These are phyloP conservation scores for Paracentrotus lividus DNA, from an alignment of 53 echinoderm and acorn worm species.

Conservation along the genomic window DNA sequence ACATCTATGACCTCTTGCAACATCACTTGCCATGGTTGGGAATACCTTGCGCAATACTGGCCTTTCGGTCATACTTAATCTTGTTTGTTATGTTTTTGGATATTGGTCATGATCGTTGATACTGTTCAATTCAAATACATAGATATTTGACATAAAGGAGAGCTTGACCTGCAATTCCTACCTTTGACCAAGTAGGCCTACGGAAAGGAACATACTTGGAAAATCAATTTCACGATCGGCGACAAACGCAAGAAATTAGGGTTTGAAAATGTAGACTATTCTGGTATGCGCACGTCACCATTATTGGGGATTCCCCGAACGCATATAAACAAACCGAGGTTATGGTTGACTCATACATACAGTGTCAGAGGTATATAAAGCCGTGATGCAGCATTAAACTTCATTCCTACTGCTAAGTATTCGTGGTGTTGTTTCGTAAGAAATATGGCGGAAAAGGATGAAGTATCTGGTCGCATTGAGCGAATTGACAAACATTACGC, in stretches of 20 bases:
- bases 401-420: background rate
- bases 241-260: background rate
- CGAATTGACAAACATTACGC: conserved; percentile 6
- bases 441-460: background rate
- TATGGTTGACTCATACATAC: background rate
- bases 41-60: too few species aligned
- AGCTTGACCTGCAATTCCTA: too few species aligned
- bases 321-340: background rate
- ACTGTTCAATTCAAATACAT: too few species aligned
- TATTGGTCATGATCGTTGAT: too few species aligned
- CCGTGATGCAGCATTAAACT: background rate
- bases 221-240: background rate
- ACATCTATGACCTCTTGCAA: too few species aligned
- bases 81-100: too few species aligned
- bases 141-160: too few species aligned
- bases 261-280: background rate
- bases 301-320: background rate
- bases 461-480: background rate
- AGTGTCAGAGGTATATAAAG: background rate
- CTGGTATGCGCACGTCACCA: background rate
- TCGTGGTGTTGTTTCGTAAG: background rate
- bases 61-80: too few species aligned
- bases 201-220: too few species aligned
- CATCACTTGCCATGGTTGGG: too few species aligned
- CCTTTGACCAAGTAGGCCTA: too few species aligned